Conservation (phyloP, 2,888 invertebrate species). For the Diaphora mendica region DNA sequence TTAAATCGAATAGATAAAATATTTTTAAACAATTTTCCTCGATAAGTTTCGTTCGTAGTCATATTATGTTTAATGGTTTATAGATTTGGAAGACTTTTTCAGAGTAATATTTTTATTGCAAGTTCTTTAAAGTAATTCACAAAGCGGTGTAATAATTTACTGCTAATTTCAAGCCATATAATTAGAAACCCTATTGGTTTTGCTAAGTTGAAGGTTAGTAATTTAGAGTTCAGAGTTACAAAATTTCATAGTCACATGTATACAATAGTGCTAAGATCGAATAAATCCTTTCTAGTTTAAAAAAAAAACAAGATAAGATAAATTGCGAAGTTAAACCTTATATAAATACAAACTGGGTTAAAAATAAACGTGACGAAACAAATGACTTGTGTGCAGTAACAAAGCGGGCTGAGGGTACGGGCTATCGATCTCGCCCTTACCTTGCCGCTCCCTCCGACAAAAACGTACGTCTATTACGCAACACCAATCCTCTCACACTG, state of each 20-base stretch:
- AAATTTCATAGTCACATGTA: too few species aligned
- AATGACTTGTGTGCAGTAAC: constrained; percentile 31
- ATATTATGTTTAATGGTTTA: not conserved
- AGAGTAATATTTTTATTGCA: not conserved
- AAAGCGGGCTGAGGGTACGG: constrained; percentile 29
- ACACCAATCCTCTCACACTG: constrained; percentile 20
- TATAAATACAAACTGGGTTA: not conserved
- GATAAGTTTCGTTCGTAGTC: not conserved
- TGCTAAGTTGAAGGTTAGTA: too few species aligned
- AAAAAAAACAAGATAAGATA: not conserved
- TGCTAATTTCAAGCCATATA: not conserved
- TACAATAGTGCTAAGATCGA: not conserved
- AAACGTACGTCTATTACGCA: constrained; percentile 39
- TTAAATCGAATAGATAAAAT: not conserved
- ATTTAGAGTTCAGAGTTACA: too few species aligned
- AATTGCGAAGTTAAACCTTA: not conserved
- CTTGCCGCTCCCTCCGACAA: constrained; percentile 45
- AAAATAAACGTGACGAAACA: constrained; percentile 19
- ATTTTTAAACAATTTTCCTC: not conserved
- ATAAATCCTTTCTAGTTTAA: not conserved
- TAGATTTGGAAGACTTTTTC: not conserved
- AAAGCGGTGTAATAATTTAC: not conserved
- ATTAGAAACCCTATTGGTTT: too few species aligned
- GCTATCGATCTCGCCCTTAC: constrained; percentile 55
- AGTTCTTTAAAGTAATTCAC: not conserved